Conservation (phyloP, 2,797 vertebrate genomes). For the Sorex maritimensis region DNA sequence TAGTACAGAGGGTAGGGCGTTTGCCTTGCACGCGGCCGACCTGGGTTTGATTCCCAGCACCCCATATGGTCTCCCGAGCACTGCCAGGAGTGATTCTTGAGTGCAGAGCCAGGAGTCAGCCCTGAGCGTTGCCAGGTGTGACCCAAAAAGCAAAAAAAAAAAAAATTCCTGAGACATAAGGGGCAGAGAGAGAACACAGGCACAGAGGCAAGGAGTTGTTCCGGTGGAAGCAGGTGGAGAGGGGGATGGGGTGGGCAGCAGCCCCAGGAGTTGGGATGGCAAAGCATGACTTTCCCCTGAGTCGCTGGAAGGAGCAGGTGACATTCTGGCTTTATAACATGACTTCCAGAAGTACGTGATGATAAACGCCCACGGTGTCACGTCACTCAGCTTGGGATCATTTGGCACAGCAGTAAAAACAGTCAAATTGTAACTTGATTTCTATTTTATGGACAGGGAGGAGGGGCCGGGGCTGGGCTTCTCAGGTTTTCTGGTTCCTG, state of each 20-base stretch:
- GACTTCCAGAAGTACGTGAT: not conserved
- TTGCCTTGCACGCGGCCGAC: too few species aligned
- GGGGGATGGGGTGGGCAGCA: accelerated
- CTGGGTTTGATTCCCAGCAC: too few species aligned
- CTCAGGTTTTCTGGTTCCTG: not conserved
- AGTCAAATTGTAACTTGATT: not conserved
- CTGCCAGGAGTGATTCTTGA: too few species aligned
- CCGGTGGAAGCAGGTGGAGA: not conserved
- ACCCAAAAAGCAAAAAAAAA: too few species aligned
- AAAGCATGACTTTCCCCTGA: not conserved
- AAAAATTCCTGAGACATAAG: too few species aligned
- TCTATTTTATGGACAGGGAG: not conserved
- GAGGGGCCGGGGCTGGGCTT: not conserved
- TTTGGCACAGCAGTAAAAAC: not conserved
- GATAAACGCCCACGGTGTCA: not conserved
- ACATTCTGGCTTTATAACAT: not conserved
- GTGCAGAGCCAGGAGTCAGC: too few species aligned
- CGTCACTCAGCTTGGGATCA: not conserved
- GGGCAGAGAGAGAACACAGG: too few species aligned
- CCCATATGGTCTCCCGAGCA: too few species aligned
- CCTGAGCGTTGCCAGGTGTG: too few species aligned
- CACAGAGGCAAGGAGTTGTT: not conserved
- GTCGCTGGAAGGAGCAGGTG: accelerated
- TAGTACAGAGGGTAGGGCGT: too few species aligned
- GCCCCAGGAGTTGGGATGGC: not conserved